Base-by-base conservation (phyloP, 2,797 vertebrate genomes). In the Champsocephalus gunnari region DNA sequence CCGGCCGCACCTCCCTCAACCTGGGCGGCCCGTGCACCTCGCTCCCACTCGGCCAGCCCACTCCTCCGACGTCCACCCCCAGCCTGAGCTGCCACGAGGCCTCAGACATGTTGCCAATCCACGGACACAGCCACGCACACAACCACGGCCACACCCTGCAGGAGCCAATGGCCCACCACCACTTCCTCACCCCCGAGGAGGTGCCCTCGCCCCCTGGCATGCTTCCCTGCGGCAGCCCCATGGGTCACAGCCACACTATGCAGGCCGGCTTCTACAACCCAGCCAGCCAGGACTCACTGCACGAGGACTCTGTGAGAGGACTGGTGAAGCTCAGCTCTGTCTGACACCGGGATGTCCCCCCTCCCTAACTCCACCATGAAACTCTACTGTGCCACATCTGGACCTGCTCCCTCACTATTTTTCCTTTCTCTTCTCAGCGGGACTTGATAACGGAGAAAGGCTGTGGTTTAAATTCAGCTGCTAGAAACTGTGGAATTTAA, bases 301-400 rank as follows among this genome's bases (percentile, higher is more conserved):
- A 99, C 48, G 98, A 99, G 92, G 98, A 99, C 94, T 99, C 98
- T 0, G 97, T 99, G 79, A 95, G 98, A 59, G 98, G 98, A 81
- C 88, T 99, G 14, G 97, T 99, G 58, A 99, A 99, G 91, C 98
- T 99, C 89, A 99, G 98, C 92, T 99, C 98, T 0, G 97, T 99
- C 90, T 99, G 96, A 98, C 86, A 70, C 2, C 12, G 50, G 77
- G 69, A 51, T 9, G 11, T 9, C 13, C 13, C 55, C 60, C 16
- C 55, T 24, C 49, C 58, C 77, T 28, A 73, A 83, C 63, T 58
- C 41, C 72, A 13, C 56, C 50, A 24, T 16, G 16, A 80, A 77
- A 76, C 53, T 64, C 47, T 73, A 69, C 45, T 28, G 85, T 79
- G 77, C 87, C 83, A 84, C 73, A 84, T 77, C 70, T 66, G 41